These are phyloP conservation scores for Alaudala cheleensis DNA, from an alignment of 2,113 vertebrate genomes.

Conservation along the genomic window DNA sequence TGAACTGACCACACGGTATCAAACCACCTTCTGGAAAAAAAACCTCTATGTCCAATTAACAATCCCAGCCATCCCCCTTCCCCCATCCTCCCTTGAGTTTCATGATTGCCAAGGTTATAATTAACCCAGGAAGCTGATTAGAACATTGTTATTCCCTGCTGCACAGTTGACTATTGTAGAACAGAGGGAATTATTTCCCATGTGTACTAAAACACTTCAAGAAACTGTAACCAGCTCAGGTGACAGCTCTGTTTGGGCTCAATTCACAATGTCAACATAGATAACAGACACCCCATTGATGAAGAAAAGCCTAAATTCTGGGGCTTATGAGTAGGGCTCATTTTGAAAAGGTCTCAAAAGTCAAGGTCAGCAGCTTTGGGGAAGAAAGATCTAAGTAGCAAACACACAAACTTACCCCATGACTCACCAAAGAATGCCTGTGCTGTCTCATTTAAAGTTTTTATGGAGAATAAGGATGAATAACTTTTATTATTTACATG, in stretches of 20 bases:
- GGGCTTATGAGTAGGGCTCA: background rate
- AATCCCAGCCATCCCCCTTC: background rate
- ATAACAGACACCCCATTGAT: background rate
- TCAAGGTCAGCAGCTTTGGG: background rate
- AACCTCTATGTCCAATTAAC: background rate
- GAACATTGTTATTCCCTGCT: background rate
- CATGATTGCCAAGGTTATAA: background rate
- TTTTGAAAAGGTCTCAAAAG: background rate
- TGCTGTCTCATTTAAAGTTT: background rate
- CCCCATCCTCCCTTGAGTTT: background rate
- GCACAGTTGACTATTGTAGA: background rate
- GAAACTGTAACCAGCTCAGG: background rate
- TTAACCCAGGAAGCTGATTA: background rate
- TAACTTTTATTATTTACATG: background rate
- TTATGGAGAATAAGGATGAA: background rate
- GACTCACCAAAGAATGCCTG: fast-evolving
- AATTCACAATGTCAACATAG: background rate
- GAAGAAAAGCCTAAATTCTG: background rate
- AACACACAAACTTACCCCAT: background rate
- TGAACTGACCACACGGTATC: background rate
- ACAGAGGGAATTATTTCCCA: background rate
- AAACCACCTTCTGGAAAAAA: background rate
- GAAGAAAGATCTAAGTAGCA: background rate
- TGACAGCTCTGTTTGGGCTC: background rate
- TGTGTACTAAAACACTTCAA: background rate